Evolutionary conservation across 2,888 invertebrate genomes (phyloP), one percentile per base, ranked within the genome.

Genomic region (Hydraecia micacea): DNA sequence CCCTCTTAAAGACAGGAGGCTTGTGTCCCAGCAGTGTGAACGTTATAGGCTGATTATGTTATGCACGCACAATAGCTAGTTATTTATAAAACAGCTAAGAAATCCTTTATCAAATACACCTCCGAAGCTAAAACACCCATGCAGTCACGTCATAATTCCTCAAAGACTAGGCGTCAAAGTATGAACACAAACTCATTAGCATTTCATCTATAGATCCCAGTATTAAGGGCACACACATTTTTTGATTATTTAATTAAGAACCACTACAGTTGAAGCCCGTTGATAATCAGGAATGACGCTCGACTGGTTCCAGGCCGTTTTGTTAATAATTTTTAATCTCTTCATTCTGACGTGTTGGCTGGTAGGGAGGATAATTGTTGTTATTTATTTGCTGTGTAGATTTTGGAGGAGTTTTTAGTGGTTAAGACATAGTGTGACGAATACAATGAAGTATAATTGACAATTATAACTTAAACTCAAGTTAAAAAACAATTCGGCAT

Each of bases 271-370:
- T 92, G 95, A 94, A 90, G 91, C 83, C 91, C 96, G 95, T 95
- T 90, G 91, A 94, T 94, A 96, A 96, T 96, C 94, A 90, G 95
- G 95, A 95, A 95, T 95, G 96, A 93, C 86, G 94, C 85, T 81
- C 86, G 90, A 92, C 94, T 90, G 93, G 95, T 92, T 90, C 82
- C 76, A 86, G 80, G 86, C 77, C 86, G 89, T 90, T 92, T 91
- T 90, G 90, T 91, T 92, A 92, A 92, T 93, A 92, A 92, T 93
- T 93, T 86, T 94, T 95, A 94, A 95, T 95, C 95, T 95, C 95
- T 94, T 93, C 91, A 94, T 94, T 93, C 89, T 77, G 81, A 77
- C 81, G 76, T 76, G 77, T 71, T 83, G 67, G 77, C 42, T 82
- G 63, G 75, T 46, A 39, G 66, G 63, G 62, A 76, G 46, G 15